A percentile compares a stretch with the other conserved stretches of the same genome.
Evolutionary conservation across 1,140 invertebrate species (phyloP).

Genomic region (Lycorma delicatula): DNA sequence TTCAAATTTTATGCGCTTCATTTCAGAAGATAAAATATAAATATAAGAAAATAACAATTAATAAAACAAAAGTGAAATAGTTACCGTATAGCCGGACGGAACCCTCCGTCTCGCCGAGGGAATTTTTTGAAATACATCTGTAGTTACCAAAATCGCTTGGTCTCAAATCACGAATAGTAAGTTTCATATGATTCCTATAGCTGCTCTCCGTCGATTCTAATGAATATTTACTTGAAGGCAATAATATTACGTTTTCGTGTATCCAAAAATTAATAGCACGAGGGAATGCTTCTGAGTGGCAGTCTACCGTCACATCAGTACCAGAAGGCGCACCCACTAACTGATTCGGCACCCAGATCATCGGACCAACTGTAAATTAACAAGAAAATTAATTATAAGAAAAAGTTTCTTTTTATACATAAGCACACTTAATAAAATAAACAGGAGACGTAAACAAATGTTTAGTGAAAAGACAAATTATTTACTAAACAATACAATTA

Average conservation of each 20-base stretch:
- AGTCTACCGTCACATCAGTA: conserved; percentile 85
- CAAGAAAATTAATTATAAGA: too few relatives aligned
- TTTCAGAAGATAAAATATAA: too few relatives aligned
- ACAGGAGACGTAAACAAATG: too few relatives aligned
- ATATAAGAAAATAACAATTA: too few relatives aligned
- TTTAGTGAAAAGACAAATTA: too few relatives aligned
- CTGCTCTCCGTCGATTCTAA: conserved; percentile 68
- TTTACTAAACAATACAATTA: too few relatives aligned
- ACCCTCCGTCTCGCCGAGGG: conserved; percentile 84
- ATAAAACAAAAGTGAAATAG: too few relatives aligned
- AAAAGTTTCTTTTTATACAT: too few relatives aligned
- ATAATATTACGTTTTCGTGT: conserved; percentile 75
- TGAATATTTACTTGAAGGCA: conserved; percentile 74
- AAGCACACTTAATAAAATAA: too few relatives aligned
- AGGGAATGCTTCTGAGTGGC: conserved; percentile 84
- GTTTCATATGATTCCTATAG: conserved; percentile 75
- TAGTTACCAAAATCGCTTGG: conserved; percentile 74
- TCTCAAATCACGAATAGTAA: conserved; percentile 71
- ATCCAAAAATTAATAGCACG: conserved; percentile 89
- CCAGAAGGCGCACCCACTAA: conserved; percentile 78
- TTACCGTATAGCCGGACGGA: conserved; percentile 86
- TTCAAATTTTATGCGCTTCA: too few relatives aligned
- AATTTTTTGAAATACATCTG: conserved; percentile 85
- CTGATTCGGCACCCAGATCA: conserved; percentile 88
- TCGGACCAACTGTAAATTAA: conserved; percentile 68